phyloP scores from a whole-genome alignment of 1,140 invertebrate species.

The Drosophila tani region DNA sequence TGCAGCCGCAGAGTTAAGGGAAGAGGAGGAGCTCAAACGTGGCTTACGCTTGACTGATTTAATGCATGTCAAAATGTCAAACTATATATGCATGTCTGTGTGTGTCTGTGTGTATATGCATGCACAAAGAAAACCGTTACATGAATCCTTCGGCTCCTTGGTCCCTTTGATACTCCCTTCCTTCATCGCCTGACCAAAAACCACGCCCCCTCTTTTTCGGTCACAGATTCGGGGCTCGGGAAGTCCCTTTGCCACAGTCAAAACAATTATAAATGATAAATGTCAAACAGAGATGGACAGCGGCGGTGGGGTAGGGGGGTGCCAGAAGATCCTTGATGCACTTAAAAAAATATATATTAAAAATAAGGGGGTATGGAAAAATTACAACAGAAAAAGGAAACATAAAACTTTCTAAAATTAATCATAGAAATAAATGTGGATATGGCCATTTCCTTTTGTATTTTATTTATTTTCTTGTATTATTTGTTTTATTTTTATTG shows the following conservation, averaged over 20 bases:
- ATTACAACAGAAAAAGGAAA: too few species aligned
- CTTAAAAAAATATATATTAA: not conserved
- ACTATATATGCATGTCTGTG: constrained; percentile 51
- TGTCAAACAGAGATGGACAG: constrained; percentile 46
- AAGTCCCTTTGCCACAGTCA: constrained; percentile 51
- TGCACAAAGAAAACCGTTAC: constrained; percentile 66
- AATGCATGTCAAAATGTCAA: constrained; percentile 82
- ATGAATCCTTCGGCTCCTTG: constrained; percentile 12
- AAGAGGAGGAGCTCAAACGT: constrained; percentile 47
- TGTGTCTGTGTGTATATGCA: not conserved
- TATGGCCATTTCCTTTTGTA: too few species aligned
- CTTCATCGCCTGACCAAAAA: constrained; percentile 7
- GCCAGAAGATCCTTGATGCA: not conserved
- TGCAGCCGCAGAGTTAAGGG: constrained; percentile 52
- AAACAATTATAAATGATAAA: constrained; percentile 83
- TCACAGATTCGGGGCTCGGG: constrained; percentile 8
- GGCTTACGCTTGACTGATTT: constrained; percentile 75
- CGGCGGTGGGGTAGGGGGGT: not conserved
- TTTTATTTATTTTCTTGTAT: too few species aligned
- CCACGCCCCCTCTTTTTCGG: constrained; percentile 32
- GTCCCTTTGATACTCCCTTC: not conserved
- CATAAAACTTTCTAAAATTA: not conserved
- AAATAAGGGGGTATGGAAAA: not conserved
- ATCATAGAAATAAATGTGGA: not conserved
- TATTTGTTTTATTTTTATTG: too few species aligned